A percentile compares a stretch with the other conserved stretches of the same genome.
Evolutionary conservation across 1,140 invertebrate species (phyloP).

Genomic region (Drosophila nigromelanica): DNA sequence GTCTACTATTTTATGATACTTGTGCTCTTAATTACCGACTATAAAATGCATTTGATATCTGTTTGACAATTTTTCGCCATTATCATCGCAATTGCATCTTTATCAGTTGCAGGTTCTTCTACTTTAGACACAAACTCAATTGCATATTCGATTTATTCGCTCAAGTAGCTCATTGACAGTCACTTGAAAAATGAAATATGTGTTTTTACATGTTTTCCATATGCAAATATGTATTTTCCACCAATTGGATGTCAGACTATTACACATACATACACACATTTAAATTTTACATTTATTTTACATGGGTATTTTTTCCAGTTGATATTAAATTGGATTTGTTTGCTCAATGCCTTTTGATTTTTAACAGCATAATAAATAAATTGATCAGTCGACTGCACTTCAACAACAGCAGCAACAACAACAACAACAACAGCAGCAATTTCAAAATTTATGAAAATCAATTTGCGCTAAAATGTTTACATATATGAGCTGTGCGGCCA

Average conservation of each 20-base stretch:
- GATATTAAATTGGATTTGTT: conserved; percentile 57
- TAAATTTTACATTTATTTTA: conserved; percentile 18
- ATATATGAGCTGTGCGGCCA: conserved; percentile 1
- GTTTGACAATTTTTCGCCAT: neutral
- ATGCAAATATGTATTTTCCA: conserved; percentile 43
- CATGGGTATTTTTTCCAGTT: neutral
- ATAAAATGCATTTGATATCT: neutral
- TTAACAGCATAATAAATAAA: conserved; percentile 75
- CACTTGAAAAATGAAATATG: conserved; percentile 47
- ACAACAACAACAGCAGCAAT: conserved; percentile 10
- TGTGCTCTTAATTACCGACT: too few relatives aligned
- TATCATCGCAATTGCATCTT: neutral
- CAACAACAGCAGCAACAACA: conserved; percentile 13
- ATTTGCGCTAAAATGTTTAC: conserved; percentile 28
- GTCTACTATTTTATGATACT: too few relatives aligned
- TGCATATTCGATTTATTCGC: conserved; percentile 26
- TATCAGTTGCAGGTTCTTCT: neutral
- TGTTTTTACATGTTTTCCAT: conserved; percentile 58
- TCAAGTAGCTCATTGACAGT: conserved; percentile 50
- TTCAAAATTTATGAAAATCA: conserved; percentile 63
- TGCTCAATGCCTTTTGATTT: conserved; percentile 56
- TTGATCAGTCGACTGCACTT: conserved; percentile 42
- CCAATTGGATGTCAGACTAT: neutral
- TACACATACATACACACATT: neutral
- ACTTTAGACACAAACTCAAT: conserved; percentile 2